Evolutionary conservation across 2,113 vertebrate genomes (phyloP).

Genomic region (Madoqua kirkii): DNA sequence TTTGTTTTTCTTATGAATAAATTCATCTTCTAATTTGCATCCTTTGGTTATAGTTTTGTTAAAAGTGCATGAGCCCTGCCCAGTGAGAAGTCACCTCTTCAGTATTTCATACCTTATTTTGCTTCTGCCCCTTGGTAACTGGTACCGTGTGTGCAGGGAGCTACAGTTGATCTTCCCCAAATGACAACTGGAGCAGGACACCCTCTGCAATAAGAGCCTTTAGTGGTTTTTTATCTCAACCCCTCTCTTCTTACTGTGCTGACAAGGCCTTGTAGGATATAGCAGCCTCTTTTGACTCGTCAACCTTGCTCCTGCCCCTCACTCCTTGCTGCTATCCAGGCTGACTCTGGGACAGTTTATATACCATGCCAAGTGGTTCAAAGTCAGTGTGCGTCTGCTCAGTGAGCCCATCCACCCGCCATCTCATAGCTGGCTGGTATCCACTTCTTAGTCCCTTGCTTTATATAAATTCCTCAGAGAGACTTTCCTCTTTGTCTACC

Average conservation of each 20-base stretch:
- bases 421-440: background rate
- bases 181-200: background rate
- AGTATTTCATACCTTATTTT: background rate
- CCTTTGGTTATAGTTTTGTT: background rate
- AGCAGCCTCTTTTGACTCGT: background rate
- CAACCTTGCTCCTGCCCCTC: background rate
- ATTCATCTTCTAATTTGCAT: background rate
- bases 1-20: background rate
- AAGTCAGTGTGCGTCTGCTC: background rate
- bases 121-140: background rate
- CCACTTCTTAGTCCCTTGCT: background rate
- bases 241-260: background rate
- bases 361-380: fast-evolving
- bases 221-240: background rate
- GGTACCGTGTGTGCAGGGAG: background rate
- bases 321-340: background rate
- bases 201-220: background rate
- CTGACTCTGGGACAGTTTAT: background rate
- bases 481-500: background rate
- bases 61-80: background rate
- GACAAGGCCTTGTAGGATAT: background rate
- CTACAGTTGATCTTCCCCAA: background rate
- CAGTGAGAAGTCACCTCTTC: background rate
- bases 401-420: fast-evolving
- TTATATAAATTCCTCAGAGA: background rate